Base-by-base conservation (phyloP, 2,888 invertebrate species). In the Tortrix viridana region DNA sequence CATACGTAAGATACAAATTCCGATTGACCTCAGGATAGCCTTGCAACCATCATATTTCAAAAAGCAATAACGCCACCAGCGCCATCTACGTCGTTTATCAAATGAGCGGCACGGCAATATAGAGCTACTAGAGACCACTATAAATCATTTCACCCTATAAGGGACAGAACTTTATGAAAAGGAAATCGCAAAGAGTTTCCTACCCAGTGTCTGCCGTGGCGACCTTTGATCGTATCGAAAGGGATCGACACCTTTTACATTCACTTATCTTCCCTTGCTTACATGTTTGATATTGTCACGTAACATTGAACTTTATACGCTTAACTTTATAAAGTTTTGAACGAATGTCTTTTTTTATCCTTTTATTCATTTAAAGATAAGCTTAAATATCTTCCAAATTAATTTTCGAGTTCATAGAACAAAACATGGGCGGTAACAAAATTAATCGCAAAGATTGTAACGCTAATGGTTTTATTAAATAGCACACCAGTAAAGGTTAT, bases 141-240 rank as follows among this genome's bases (percentile, higher is more conserved):
- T 76, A 75, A 80, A 81, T 85, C 86, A 82, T 84, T 76, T 80
- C 78, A 82, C 65, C 50, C 55, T 57, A 47, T 55, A 81, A 63
- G 58, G 63, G 53, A 44, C 58, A 44, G 79, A 81, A 84, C 78
- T 81, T 63, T 63, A 63, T 73, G 74, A 81, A 85, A 83, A 81
- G 83, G 81, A 84, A 84, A 83, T 85, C 78, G 80, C 78, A 75
- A 77, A 79, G 62, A 50, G 46, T 62, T 62, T 62, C 62, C 62
- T 56, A 52, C 38, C 56, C 46, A 57, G 56, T 62, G 50, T 56
- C 62, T 62, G 41, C 52, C 38, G 62, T 68, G 80, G 75, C 81
- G 79, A 82, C 82, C 81, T 84, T 81, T 84, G 86, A 86, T 89
- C 83, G 81, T 79, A 83, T 86, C 84, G 88, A 84, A 84, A 86